Evolutionary conservation across 2,797 vertebrate species (phyloP).

Genomic region (Smutsia temminckii): DNA sequence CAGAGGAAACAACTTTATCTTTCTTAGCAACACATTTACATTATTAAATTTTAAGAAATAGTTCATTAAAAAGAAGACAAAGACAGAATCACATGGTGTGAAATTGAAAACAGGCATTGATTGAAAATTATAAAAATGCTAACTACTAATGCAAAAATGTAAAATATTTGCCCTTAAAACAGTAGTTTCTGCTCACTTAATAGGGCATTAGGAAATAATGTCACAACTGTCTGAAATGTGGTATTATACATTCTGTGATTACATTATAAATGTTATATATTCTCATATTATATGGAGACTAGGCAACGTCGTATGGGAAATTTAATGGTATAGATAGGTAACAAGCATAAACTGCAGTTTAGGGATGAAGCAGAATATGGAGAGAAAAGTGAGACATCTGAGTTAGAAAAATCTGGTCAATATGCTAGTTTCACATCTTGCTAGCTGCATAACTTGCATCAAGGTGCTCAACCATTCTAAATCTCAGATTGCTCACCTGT

Average conservation of each 20-base stretch:
- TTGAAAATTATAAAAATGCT: constrained; percentile 67
- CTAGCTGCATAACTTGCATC: not conserved
- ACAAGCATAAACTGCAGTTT: not conserved
- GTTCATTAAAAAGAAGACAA: constrained; percentile 72
- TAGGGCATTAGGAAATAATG: constrained; percentile 44
- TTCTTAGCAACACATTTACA: constrained; percentile 31
- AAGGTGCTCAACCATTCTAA: not conserved
- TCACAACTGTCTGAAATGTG: not conserved
- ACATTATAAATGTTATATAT: not conserved
- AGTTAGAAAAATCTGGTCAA: not conserved
- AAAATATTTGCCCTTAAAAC: constrained; percentile 55
- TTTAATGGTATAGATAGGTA: not conserved
- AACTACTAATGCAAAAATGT: not conserved
- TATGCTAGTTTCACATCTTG: not conserved
- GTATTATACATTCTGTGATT: not conserved
- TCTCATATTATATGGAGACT: not conserved
- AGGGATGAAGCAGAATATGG: not conserved
- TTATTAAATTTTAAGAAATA: constrained; percentile 56
- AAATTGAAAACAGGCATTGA: constrained; percentile 66
- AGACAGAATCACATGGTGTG: constrained; percentile 66
- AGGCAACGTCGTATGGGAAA: not conserved
- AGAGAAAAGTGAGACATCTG: not conserved
- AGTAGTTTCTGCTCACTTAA: constrained; percentile 41
- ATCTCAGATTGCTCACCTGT: not conserved
- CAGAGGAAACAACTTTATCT: constrained; percentile 52